Conservation (phyloP, 2,113 vertebrate species). For the Chrysochloris asiatica region DNA sequence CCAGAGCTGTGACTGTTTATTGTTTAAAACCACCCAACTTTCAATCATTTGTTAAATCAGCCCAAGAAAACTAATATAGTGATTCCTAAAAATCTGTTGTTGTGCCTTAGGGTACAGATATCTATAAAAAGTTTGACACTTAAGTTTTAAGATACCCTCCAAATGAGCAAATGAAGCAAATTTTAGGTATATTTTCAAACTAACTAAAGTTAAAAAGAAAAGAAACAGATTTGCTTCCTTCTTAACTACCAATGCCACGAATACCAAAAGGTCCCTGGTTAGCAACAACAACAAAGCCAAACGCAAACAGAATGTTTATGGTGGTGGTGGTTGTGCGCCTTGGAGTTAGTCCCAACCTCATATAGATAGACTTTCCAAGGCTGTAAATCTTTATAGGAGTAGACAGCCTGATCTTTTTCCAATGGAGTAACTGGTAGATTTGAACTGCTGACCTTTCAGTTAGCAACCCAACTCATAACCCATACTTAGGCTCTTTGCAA, state of each 20-base stretch:
- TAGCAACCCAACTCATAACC: too few species aligned
- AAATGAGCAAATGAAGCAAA: background rate
- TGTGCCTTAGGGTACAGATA: background rate
- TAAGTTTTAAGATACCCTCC: background rate
- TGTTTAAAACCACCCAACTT: background rate
- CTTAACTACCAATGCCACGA: background rate
- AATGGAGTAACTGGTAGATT: too few species aligned
- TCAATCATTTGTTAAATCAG: background rate
- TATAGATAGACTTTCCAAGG: too few species aligned
- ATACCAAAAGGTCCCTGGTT: background rate
- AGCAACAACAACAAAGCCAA: background rate
- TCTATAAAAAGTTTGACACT: background rate
- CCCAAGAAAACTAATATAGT: background rate
- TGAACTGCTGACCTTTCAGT: too few species aligned
- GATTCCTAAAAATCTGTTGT: background rate
- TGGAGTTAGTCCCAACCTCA: too few species aligned
- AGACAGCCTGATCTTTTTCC: too few species aligned
- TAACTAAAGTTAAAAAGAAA: background rate
- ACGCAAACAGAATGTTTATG: background rate
- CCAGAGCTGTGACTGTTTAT: background rate
- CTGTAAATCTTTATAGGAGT: too few species aligned
- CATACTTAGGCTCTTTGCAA: background rate
- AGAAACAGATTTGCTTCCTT: background rate
- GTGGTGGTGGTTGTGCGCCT: too few species aligned
- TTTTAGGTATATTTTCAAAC: background rate